Base-by-base conservation (phyloP, 2,113 vertebrate species). In the Sinocyclocheilus maitianheensis region DNA sequence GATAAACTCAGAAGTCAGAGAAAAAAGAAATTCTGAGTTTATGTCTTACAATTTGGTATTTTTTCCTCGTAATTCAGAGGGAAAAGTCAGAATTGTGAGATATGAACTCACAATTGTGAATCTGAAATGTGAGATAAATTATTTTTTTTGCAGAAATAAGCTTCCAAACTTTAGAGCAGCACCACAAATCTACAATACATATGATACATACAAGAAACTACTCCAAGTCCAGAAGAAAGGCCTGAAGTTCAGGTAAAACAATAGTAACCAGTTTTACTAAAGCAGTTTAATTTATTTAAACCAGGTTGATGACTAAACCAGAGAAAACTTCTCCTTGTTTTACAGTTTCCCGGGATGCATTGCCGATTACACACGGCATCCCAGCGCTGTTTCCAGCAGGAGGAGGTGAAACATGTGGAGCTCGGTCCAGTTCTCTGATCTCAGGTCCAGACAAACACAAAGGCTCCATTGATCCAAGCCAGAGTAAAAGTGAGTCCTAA, bases 401-500 rank as follows among this genome's bases (percentile, higher is more conserved):
- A 67, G n/a, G 12, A 22, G 51, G 4, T 4, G 12, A 20, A 62
- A 12, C 24, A 46, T 20, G 14, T 40, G 26, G 26, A 77, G 8
- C 53, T 55, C 26, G 18, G 22, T 76, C 48, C 76, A 65, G 26
- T 20, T 85, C 53, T 77, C 82, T 84, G 84, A 86, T 84, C 26
- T 84, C 82, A n/a, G 7, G 26, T 67, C 62, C 79, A 67, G 79
- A 84, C 76, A 84, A 86, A 86, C 24, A 78, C 40, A 43, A 62
- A 43, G 43, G 4, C 79, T 18, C 14, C 40, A 81, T 13, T 48
- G 60, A 67, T 81, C 20, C 22, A 62, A 14, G 34, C 40, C 79
- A 67, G 60, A 65, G 40, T 11, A 18, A 20, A 81, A 43, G 58
- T 81, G 14, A 81, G 24, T 81, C 40, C 48, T 26, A 16, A 46